Evolutionary conservation across 2,797 vertebrate species (phyloP), one percentile per base, ranked within the genome.

Genomic region (Rhabdomys pumilio): DNA sequence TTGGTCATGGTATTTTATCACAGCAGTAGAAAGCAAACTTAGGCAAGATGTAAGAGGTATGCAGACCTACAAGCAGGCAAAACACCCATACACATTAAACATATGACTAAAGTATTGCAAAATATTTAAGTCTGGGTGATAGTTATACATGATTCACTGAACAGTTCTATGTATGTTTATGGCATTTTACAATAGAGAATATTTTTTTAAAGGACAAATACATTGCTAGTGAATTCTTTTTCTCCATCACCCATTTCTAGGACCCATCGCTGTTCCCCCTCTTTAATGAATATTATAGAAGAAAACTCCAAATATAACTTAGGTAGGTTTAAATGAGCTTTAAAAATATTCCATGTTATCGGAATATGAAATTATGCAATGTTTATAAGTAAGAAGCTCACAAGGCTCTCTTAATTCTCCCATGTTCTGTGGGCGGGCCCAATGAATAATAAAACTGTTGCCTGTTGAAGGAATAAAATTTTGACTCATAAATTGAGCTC

Each of bases 341-440:
- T 89, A 91, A 96, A 96, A 91, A 93, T 95, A 93, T 80, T 85
- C 73, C 96, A n/a, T 95, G 90, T 79, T 97, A 91, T 84, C 96
- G 47, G 57, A 96, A 96, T 94, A 96, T 77, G 83, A 96, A 97
- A 96, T 96, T 94, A 93, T 95, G 89, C 90, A 97, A 77, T 63
- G 93, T 96, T 98, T 97, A 91, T 96, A 96, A 96, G 89, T 95
- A 97, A 94, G 88, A 97, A 97, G 89, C 96, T 97, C 93, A 96
- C 92, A 80, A 96, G 95, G 72, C 89, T 95, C 38, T 92, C 95
- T 97, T 96, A 97, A 96, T 97, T 97, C 91, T 95, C 89, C 89
- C 61, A 31, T 95, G 87, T 97, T 95, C 95, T 97, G 95, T 95
- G 92, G 94, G 97, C 95, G 96, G 95, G 86, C 93, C 96, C 96